Evolutionary conservation across 2,797 vertebrate genomes (phyloP), one percentile per base, ranked within the genome.

Genomic region (Sebastes kiyomatsui): DNA sequence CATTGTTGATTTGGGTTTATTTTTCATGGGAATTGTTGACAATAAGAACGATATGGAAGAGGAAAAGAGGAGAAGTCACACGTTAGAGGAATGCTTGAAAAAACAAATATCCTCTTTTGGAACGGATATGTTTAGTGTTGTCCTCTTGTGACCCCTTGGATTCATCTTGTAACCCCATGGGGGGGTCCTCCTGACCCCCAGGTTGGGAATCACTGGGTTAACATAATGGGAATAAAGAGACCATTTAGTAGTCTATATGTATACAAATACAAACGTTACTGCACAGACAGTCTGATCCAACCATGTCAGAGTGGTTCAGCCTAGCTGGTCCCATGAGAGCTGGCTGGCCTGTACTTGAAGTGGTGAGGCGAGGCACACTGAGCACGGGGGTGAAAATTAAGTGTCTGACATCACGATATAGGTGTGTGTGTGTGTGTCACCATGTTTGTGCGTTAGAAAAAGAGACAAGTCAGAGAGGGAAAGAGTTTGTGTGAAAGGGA

Each of bases 361-460:
- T 70, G 83, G 74, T 22, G 84, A 82, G 62, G 80, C 67, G 54
- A 83, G 79, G 74, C 75, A 42, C 76, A 75, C 70, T 49, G 79
- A 89, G 82, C 74, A 32, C 85, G 38, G 59, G 79, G 91, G 93
- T 89, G 92, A 94, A 92, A 94, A 95, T 95, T 55, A 93, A 93
- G 88, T 92, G 89, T 92, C 90, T 94, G 89, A 86, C 85, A 93
- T 93, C 77, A 79, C 56, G 3, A 25, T 8, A 23, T 60, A 83
- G 62, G 46, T 55, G 71, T 30, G 71, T 30, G 60, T 42, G 60
- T 75, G 80, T 65, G n/a, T 61, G 70, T 42, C 38, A 42, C 38
- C 38, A 42, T 7, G 38, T 42, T 74, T 77, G 46, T 65, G 68
- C 71, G 46, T 73, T 67, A 10, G 9, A 61, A 23, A 71, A 72